Conservation (phyloP, 1,140 invertebrate species). For the Streblospio benedicti region DNA sequence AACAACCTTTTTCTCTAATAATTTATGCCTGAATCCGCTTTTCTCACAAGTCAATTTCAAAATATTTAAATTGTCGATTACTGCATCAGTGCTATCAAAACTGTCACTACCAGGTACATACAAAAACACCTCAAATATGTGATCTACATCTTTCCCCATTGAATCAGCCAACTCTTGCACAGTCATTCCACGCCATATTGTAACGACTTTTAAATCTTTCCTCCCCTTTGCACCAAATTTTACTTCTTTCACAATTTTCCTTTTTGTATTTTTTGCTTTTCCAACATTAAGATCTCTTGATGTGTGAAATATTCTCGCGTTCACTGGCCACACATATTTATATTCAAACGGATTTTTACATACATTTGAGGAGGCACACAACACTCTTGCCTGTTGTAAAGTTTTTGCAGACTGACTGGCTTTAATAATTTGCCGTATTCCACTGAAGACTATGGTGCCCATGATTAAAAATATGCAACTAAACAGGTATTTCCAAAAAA, state of each 20-base stretch:
- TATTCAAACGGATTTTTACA: too few relatives aligned
- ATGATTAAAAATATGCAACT: too few relatives aligned
- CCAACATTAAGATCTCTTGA: neutral
- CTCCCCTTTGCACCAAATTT: neutral
- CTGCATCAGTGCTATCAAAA: slow-evolving; percentile 45
- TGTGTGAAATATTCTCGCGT: too few relatives aligned
- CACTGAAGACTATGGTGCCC: too few relatives aligned
- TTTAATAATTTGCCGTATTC: too few relatives aligned
- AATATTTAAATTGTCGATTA: slow-evolving; percentile 53
- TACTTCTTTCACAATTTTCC: neutral
- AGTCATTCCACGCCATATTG: slow-evolving; percentile 53
- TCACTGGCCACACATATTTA: too few relatives aligned
- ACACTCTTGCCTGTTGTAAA: too few relatives aligned
- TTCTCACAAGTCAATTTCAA: slow-evolving; percentile 59
- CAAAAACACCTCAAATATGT: slow-evolving; percentile 60
- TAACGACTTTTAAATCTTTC: slow-evolving; percentile 14
- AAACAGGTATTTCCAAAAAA: too few relatives aligned
- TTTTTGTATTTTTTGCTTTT: neutral
- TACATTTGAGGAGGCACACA: too few relatives aligned
- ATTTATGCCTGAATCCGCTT: slow-evolving; percentile 54
- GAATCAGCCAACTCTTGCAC: slow-evolving; percentile 61
- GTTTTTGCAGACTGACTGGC: too few relatives aligned
- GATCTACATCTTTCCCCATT: slow-evolving; percentile 56
- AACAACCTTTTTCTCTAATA: slow-evolving; percentile 39
- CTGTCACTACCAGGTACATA: slow-evolving; percentile 55